Conservation (phyloP, 1,140 invertebrate genomes). For the Portunus trituberculatus region DNA sequence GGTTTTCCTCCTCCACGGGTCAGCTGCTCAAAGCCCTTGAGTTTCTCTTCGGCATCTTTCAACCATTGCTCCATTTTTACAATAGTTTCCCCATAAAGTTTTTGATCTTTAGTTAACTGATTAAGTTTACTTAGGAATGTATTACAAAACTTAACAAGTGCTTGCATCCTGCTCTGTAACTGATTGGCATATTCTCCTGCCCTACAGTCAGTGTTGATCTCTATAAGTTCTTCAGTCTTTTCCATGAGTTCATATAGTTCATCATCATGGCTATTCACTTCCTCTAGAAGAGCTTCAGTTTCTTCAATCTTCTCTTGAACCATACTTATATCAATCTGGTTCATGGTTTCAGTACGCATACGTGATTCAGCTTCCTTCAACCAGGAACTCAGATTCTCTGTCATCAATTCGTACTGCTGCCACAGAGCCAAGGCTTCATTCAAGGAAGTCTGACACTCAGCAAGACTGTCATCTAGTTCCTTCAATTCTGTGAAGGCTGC, state of each 20-base stretch:
- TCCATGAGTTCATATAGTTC: slow-evolving; percentile 86
- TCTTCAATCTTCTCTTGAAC: slow-evolving; percentile 88
- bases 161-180: slow-evolving; percentile 88
- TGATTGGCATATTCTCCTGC: slow-evolving; percentile 90
- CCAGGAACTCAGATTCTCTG: slow-evolving; percentile 90
- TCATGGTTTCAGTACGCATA: slow-evolving; percentile 87
- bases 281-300: slow-evolving; percentile 84
- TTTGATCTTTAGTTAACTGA: slow-evolving; percentile 85
- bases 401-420: slow-evolving; percentile 89
- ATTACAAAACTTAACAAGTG: slow-evolving; percentile 86
- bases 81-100: slow-evolving; percentile 85
- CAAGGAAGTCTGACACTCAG: slow-evolving; percentile 79
- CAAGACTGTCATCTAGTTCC: slow-evolving; percentile 84
- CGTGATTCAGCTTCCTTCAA: slow-evolving; percentile 92
- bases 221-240: slow-evolving; percentile 87
- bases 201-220: slow-evolving; percentile 89
- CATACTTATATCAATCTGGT: slow-evolving; percentile 85
- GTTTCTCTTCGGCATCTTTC: slow-evolving; percentile 86
- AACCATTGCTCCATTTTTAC: slow-evolving; percentile 90
- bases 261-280: slow-evolving; percentile 84
- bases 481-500: slow-evolving; percentile 85
- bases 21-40: slow-evolving; percentile 86
- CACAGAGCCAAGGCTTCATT: slow-evolving; percentile 85
- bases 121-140: slow-evolving; percentile 86
- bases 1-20: slow-evolving; percentile 85